Conservation (phyloP, 2,888 invertebrate species). For the Erebia palarica region DNA sequence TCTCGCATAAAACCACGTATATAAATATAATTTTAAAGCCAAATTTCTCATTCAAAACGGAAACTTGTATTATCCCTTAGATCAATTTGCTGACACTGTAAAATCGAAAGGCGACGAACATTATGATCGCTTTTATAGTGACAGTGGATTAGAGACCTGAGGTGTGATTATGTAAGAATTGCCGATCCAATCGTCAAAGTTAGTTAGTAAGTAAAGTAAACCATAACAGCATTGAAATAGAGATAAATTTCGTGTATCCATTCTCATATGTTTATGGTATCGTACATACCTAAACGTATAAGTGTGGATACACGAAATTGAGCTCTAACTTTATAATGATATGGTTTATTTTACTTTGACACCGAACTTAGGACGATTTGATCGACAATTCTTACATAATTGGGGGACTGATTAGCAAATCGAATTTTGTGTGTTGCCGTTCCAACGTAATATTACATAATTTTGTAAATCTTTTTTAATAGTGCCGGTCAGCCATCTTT, state of each 20-base stretch:
- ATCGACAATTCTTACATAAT: no score
- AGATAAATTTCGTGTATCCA: no score
- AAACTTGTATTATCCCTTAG: conserved; percentile 39
- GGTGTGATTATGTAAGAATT: no score
- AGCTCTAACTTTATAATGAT: no score
- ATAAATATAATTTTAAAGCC: conserved; percentile 26
- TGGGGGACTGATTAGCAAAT: conserved; percentile 42
- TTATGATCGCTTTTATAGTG: conserved; percentile 41
- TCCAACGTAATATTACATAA: conserved; percentile 64
- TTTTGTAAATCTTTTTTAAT: neutral
- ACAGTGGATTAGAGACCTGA: conserved; percentile 40
- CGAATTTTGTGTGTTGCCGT: conserved; percentile 44
- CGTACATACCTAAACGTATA: no score
- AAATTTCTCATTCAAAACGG: conserved; percentile 31
- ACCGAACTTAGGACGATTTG: no score
- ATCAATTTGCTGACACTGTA: conserved; percentile 36
- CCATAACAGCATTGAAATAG: no score
- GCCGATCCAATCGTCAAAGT: no score
- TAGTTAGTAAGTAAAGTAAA: no score
- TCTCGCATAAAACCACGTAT: conserved; percentile 28
- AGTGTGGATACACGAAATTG: no score
- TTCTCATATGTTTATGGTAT: no score
- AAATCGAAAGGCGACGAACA: conserved; percentile 34
- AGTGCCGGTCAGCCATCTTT: neutral
- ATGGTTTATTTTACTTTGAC: no score